phyloP scores from a whole-genome alignment of 2,888 invertebrate genomes.

The Carpatolechia fugitivella region DNA sequence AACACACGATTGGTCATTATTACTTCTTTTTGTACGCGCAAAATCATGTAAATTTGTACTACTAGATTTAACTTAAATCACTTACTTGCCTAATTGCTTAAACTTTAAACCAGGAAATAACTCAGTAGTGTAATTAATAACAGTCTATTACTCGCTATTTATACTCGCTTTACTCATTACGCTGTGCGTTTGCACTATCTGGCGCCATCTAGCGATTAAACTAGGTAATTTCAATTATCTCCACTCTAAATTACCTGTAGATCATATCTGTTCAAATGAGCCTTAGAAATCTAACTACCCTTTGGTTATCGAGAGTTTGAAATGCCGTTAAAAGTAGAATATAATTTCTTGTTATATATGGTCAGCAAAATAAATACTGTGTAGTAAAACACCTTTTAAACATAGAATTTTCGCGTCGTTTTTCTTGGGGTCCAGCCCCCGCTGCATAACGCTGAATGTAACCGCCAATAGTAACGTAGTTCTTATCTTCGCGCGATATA shows the following conservation, averaged over 20 bases:
- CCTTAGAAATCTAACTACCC: not conserved
- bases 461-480: too few relatives aligned
- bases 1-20: too few relatives aligned
- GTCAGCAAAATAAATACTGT: not conserved
- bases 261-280: not conserved
- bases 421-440: too few relatives aligned
- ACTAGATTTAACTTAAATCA: too few relatives aligned
- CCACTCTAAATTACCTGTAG: not conserved
- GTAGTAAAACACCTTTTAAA: too few relatives aligned
- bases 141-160: too few relatives aligned
- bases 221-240: slow-evolving; percentile 2
- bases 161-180: not conserved
- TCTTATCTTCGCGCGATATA: too few relatives aligned
- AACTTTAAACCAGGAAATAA: not conserved
- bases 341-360: not conserved
- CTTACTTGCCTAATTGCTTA: not conserved
- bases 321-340: not conserved
- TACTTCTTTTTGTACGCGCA: too few relatives aligned
- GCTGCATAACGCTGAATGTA: too few relatives aligned
- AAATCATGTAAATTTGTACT: too few relatives aligned
- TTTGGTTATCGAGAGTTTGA: too few relatives aligned
- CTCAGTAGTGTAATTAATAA: not conserved
- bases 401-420: too few relatives aligned
- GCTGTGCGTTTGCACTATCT: slow-evolving; percentile 3
- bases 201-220: slow-evolving; percentile 16